Conservation (phyloP, 2,113 vertebrate species). For the Xiphias gladius region DNA sequence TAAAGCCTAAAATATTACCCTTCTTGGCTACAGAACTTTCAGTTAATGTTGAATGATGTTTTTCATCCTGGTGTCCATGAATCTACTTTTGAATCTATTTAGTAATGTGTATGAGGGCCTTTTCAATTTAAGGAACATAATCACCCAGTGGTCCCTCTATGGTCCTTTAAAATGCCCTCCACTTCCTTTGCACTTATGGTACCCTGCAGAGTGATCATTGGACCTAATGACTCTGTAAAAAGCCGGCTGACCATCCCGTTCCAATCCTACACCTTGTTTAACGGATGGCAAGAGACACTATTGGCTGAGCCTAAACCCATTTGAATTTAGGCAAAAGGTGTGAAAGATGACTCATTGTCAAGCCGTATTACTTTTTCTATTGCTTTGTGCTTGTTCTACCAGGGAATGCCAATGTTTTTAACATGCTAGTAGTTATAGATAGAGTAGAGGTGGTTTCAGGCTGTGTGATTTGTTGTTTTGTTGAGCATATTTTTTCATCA, state of each 20-base stretch:
- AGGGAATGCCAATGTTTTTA: neutral
- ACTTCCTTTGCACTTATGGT: slow-evolving; percentile 30
- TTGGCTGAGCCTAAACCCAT: slow-evolving; percentile 7
- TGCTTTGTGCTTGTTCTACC: neutral
- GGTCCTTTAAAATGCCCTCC: slow-evolving; percentile 43
- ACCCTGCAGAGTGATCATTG: slow-evolving; percentile 47
- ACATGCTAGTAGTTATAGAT: neutral
- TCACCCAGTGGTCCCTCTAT: slow-evolving; percentile 28
- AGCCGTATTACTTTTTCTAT: slow-evolving; percentile 2
- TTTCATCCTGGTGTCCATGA: neutral
- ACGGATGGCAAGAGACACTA: slow-evolving; percentile 35
- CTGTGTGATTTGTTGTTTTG: neutral
- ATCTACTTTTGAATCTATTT: slow-evolving; percentile 2
- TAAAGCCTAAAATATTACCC: neutral
- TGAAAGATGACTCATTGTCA: slow-evolving; percentile 29
- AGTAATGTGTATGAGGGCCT: neutral
- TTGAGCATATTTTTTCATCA: neutral
- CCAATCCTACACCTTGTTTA: slow-evolving; percentile 38
- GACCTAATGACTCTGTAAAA: slow-evolving; percentile 55
- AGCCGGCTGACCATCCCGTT: slow-evolving; percentile 30
- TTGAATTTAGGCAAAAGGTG: slow-evolving; percentile 29
- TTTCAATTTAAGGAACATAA: slow-evolving; percentile 29
- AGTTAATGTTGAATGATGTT: neutral
- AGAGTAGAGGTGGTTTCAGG: neutral
- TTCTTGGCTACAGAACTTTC: neutral